Percentiles rank a stretch among this genome's conserved stretches.
Evolutionary conservation across 2,113 vertebrate genomes (phyloP).

Genomic region (Onychorhynchus coronatus): DNA sequence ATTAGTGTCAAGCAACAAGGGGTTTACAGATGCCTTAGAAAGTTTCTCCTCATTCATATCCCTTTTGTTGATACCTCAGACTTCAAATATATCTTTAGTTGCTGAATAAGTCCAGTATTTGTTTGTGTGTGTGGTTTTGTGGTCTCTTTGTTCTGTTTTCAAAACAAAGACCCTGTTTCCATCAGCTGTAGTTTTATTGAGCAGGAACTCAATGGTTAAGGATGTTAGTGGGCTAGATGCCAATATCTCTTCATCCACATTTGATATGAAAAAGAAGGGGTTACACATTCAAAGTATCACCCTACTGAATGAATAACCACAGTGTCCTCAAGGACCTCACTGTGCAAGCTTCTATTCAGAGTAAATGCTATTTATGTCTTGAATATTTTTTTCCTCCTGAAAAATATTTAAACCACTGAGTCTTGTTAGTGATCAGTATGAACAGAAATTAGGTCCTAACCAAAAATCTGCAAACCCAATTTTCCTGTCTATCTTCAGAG

Average conservation of each 20-base stretch:
- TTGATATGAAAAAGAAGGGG: background rate
- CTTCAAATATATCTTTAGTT: background rate
- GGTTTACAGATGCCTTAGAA: background rate
- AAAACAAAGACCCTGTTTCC: background rate
- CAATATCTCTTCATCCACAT: background rate
- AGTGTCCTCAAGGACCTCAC: background rate
- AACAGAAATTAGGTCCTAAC: background rate
- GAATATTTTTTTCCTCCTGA: background rate
- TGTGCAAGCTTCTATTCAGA: background rate
- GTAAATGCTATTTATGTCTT: background rate
- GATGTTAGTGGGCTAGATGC: background rate
- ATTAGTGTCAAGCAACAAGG: background rate
- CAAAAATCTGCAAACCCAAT: background rate
- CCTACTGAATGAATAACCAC: background rate
- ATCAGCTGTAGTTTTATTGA: background rate
- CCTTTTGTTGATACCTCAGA: background rate
- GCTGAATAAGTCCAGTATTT: background rate
- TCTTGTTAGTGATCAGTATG: background rate
- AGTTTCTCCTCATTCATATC: background rate
- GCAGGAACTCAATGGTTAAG: background rate
- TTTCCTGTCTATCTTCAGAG: background rate
- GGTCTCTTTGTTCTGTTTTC: background rate
- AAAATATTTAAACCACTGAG: background rate
- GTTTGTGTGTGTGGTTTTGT: background rate
- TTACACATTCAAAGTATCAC: background rate